These are phyloP conservation scores for Callithrix jacchus DNA, from an alignment of 2,113 vertebrate genomes.

Conservation along the genomic window DNA sequence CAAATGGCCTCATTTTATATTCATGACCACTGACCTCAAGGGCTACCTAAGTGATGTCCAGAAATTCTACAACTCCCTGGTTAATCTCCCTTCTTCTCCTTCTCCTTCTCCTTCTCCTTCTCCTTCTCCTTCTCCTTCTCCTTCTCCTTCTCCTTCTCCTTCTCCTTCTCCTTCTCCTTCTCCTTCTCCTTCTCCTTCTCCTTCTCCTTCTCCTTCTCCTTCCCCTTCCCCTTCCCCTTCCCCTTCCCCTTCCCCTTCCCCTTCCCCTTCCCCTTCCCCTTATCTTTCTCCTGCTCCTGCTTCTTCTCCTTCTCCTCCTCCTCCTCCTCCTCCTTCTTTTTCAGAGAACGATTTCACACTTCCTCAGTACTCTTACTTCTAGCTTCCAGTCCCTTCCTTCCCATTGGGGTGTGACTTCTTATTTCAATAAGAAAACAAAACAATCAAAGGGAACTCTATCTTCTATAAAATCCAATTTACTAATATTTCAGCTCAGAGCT, in stretches of 20 bases:
- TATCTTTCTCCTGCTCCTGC: too few relatives aligned
- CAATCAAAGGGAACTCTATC: neutral
- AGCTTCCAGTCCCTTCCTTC: neutral
- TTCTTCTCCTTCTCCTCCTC: neutral
- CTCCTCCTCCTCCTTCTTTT: neutral
- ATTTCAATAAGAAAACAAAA: conserved; percentile 13
- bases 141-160: neutral
- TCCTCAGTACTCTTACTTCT: neutral
- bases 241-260: neutral
- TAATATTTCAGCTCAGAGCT: neutral
- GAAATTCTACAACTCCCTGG: neutral
- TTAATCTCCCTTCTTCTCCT: neutral
- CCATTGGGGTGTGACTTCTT: neutral
- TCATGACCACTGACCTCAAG: neutral
- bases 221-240: too few relatives aligned
- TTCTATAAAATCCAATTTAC: neutral
- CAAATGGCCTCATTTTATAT: neutral
- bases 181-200: neutral
- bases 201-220: neutral
- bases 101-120: too few relatives aligned
- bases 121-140: neutral
- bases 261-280: neutral
- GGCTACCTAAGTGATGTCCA: neutral
- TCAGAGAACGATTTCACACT: neutral
- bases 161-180: neutral